Conservation (phyloP, 1,140 invertebrate species). For the Antheraea pernyi region DNA sequence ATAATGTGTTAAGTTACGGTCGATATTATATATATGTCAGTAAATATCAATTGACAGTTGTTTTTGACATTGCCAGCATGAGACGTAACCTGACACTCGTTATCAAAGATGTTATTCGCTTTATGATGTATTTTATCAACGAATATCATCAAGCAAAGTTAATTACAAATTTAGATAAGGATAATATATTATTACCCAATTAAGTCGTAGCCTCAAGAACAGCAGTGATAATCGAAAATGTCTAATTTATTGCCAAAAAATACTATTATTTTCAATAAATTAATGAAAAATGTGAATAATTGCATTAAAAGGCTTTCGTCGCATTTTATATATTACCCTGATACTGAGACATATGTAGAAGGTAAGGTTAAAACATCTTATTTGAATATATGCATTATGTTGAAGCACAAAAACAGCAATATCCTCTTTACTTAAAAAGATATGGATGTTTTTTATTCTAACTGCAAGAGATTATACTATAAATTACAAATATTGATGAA, state of each 20-base stretch:
- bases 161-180: constrained; percentile 73
- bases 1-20: too few species aligned
- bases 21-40: too few species aligned
- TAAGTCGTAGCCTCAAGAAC: constrained; percentile 12
- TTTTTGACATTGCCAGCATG: background rate
- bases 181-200: constrained; percentile 41
- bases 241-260: constrained; percentile 45
- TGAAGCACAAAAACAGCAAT: too few species aligned
- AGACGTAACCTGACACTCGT: background rate
- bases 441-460: too few species aligned
- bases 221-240: constrained; percentile 38
- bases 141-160: constrained; percentile 36
- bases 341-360: constrained; percentile 57
- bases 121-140: constrained; percentile 30
- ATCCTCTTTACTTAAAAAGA: too few species aligned
- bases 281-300: constrained; percentile 55
- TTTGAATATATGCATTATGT: too few species aligned
- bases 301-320: constrained; percentile 59
- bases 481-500: too few species aligned
- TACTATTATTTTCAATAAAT: constrained; percentile 36
- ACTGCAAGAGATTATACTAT: too few species aligned
- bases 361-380: constrained; percentile 39
- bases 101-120: constrained; percentile 2
- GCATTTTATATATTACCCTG: constrained; percentile 68
- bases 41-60: too few species aligned